phyloP scores from a whole-genome alignment of 2,797 vertebrate genomes.

The Clarias pachynema region DNA sequence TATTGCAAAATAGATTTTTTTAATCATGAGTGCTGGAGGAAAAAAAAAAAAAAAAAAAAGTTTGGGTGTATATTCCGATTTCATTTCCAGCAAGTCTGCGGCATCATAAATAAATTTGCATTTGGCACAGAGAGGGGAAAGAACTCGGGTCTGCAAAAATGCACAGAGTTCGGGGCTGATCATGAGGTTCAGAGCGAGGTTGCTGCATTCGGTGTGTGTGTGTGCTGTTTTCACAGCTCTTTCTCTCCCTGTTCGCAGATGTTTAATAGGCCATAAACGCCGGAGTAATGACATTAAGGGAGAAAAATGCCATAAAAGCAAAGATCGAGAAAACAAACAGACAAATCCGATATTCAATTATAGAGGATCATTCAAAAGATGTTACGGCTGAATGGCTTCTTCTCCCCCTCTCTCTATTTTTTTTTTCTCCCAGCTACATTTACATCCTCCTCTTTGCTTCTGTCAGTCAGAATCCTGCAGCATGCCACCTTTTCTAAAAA shows the following conservation, averaged over 20 bases:
- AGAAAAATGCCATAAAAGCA: constrained; percentile 60
- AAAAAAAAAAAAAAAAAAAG: constrained; percentile 21
- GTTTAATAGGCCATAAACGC: constrained; percentile 51
- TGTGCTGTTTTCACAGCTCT: constrained; percentile 32
- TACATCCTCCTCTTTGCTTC: constrained; percentile 22
- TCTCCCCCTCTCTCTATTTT: neutral
- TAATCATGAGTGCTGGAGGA: constrained; percentile 70
- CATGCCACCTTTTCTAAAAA: constrained; percentile 22
- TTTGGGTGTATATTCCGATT: constrained; percentile 74
- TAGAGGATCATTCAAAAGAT: constrained; percentile 42
- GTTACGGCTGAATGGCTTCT: constrained; percentile 42
- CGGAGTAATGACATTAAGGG: constrained; percentile 57
- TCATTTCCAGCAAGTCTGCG: constrained; percentile 68
- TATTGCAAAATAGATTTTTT: constrained; percentile 69
- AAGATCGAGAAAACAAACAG: constrained; percentile 52
- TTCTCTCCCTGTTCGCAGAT: constrained; percentile 31
- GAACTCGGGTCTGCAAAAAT: constrained; percentile 61
- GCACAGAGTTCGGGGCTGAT: constrained; percentile 64
- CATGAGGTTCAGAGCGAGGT: constrained; percentile 63
- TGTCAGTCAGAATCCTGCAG: constrained; percentile 16
- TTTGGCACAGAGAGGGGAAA: constrained; percentile 65
- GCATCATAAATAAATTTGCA: constrained; percentile 74
- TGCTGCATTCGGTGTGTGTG: constrained; percentile 44
- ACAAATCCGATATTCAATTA: constrained; percentile 56
- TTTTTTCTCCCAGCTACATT: constrained; percentile 20